Percentiles rank a stretch among this genome's conserved stretches.
Evolutionary conservation across 37 sponge, comb jelly and placozoan genomes (phyloP).

Genomic region (Cliona cf. orientalis): DNA sequence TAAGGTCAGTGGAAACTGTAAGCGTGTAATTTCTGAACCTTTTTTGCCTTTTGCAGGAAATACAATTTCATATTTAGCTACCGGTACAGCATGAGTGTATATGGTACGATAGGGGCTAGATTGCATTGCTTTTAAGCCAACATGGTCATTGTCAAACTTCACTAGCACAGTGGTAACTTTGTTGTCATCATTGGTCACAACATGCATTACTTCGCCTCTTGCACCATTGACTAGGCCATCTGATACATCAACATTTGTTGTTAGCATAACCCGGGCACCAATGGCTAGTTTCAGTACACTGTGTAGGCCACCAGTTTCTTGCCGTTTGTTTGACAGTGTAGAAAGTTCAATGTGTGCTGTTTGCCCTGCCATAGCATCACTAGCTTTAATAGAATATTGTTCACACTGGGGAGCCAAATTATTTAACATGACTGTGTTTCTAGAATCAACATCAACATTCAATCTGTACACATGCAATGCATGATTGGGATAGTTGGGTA

Average conservation of each 20-base stretch:
- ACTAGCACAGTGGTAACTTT: slow-evolving; percentile 38
- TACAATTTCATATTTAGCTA: slow-evolving; percentile 37
- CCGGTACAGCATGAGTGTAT: slow-evolving; percentile 35
- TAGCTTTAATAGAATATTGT: slow-evolving; percentile 34
- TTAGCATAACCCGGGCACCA: slow-evolving; percentile 51
- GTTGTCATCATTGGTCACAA: slow-evolving; percentile 13
- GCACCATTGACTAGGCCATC: no score
- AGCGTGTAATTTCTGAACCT: slow-evolving; percentile 39
- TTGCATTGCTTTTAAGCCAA: slow-evolving; percentile 23
- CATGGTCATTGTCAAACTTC: slow-evolving; percentile 44
- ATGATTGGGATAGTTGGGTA: slow-evolving; percentile 31
- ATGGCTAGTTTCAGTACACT: slow-evolving; percentile 37
- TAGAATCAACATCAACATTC: slow-evolving; percentile 37
- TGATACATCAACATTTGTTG: slow-evolving; percentile 52
- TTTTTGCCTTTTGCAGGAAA: slow-evolving; percentile 28
- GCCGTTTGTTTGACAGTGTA: slow-evolving; percentile 16
- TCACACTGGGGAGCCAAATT: slow-evolving; percentile 2
- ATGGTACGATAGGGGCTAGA: slow-evolving; percentile 13
- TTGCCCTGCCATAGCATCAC: slow-evolving; percentile 44
- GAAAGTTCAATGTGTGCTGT: slow-evolving; percentile 9
- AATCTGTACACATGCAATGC: slow-evolving; percentile 51
- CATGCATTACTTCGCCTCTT: no score
- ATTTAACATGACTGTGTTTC: slow-evolving; percentile 26
- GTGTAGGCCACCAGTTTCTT: slow-evolving; percentile 47
- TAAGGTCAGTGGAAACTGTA: slow-evolving; percentile 59